phyloP scores from a whole-genome alignment of 1,140 invertebrate species.

The Potamilus streckersoni region DNA sequence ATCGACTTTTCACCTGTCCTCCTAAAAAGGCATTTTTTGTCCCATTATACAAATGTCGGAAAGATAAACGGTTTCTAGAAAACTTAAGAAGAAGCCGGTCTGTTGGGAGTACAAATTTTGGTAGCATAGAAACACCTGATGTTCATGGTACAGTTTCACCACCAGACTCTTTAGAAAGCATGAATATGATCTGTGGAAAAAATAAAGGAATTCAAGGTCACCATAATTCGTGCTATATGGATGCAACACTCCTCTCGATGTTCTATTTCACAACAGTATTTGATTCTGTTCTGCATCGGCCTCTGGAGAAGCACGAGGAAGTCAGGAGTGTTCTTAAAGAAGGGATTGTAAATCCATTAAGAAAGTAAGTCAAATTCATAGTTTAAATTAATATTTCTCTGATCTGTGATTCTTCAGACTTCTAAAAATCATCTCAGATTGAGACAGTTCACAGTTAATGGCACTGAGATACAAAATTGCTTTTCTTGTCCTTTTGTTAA shows the following conservation, averaged over 20 bases:
- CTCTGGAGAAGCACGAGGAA: constrained; percentile 85
- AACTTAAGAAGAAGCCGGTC: constrained; percentile 9
- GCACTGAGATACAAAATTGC: no score
- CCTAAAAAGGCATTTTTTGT: constrained; percentile 82
- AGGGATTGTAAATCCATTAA: constrained; percentile 95
- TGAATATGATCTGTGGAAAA: constrained; percentile 62
- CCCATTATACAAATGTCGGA: constrained; percentile 79
- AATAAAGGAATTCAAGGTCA: constrained; percentile 92
- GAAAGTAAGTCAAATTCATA: constrained; percentile 71
- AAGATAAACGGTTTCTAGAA: constrained; percentile 80
- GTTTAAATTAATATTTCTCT: neutral
- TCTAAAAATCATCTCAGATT: no score
- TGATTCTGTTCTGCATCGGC: constrained; percentile 86
- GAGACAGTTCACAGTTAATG: no score
- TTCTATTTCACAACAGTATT: constrained; percentile 96
- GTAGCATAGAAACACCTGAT: constrained; percentile 79
- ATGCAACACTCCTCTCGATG: constrained; percentile 96
- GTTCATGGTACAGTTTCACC: constrained; percentile 84
- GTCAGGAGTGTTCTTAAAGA: constrained; percentile 89
- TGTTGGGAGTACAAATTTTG: constrained; percentile 64
- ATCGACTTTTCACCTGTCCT: constrained; percentile 79
- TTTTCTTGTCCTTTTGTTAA: no score
- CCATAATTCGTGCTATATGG: constrained; percentile 97
- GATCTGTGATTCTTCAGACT: neutral
- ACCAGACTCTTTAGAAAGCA: constrained; percentile 64